These are phyloP conservation scores for Thryonomys swinderianus DNA, from an alignment of 2,113 vertebrate genomes.

Conservation along the genomic window DNA sequence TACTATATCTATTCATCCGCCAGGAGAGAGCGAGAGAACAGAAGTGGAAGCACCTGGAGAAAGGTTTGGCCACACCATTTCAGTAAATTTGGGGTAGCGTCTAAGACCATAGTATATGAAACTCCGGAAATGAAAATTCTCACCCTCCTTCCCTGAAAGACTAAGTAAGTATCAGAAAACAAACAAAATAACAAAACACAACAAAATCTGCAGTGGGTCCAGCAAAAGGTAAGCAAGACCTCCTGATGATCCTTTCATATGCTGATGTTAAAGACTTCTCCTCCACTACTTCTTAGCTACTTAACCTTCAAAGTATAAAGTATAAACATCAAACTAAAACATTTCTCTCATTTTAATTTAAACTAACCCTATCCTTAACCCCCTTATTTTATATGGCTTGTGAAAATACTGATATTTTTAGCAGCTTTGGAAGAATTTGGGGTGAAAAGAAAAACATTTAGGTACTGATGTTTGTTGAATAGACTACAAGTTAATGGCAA, in stretches of 20 bases:
- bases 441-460: not conserved
- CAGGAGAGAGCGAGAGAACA: too few relatives aligned
- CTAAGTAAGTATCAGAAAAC: not conserved
- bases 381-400: not conserved
- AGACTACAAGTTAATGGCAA: not conserved
- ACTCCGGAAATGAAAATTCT: not conserved
- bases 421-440: not conserved
- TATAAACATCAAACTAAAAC: not conserved
- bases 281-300: not conserved
- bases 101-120: not conserved
- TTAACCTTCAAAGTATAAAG: not conserved
- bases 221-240: not conserved
- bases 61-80: too few relatives aligned
- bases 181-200: not conserved
- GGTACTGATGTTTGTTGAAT: not conserved
- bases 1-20: too few relatives aligned
- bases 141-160: not conserved
- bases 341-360: not conserved
- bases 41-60: too few relatives aligned
- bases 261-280: not conserved
- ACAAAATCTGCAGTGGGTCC: not conserved
- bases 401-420: not conserved
- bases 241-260: not conserved
- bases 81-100: not conserved
- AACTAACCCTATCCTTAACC: not conserved